Conservation (phyloP, 1,140 invertebrate species). For the Polyergus mexicanus region DNA sequence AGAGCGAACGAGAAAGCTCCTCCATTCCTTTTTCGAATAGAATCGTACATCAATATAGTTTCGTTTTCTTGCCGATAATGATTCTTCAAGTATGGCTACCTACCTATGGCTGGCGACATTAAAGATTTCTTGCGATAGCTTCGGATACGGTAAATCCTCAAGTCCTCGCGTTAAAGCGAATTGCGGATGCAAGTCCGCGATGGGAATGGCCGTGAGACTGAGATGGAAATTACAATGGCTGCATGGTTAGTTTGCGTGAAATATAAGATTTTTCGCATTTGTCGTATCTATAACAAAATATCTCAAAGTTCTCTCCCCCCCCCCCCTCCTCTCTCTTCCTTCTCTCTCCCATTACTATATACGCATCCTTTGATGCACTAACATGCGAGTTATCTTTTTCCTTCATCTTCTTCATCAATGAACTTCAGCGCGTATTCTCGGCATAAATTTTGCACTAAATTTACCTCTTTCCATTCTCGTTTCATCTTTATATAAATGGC, state of each 20-base stretch:
- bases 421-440: background rate
- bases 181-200: constrained; percentile 11
- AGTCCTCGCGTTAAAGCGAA: background rate
- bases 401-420: background rate
- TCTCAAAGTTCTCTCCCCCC: background rate
- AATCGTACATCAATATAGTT: constrained; percentile 22
- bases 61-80: constrained; percentile 24
- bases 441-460: background rate
- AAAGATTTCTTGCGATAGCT: constrained; percentile 6
- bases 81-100: background rate
- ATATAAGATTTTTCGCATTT: constrained; percentile 12
- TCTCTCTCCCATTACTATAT: background rate
- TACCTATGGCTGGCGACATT: background rate
- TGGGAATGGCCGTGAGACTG: constrained; percentile 34
- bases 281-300: background rate
- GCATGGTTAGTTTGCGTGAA: constrained; percentile 6
- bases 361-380: background rate
- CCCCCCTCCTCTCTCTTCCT: fast-evolving
- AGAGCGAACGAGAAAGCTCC: constrained; percentile 47
- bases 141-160: background rate
- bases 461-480: background rate
- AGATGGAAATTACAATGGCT: constrained; percentile 33
- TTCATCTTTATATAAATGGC: constrained; percentile 12
- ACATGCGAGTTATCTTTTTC: background rate
- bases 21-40: background rate